Evolutionary conservation across 2,797 vertebrate genomes (phyloP).

Genomic region (Xiphorhynchus erythropygius): DNA sequence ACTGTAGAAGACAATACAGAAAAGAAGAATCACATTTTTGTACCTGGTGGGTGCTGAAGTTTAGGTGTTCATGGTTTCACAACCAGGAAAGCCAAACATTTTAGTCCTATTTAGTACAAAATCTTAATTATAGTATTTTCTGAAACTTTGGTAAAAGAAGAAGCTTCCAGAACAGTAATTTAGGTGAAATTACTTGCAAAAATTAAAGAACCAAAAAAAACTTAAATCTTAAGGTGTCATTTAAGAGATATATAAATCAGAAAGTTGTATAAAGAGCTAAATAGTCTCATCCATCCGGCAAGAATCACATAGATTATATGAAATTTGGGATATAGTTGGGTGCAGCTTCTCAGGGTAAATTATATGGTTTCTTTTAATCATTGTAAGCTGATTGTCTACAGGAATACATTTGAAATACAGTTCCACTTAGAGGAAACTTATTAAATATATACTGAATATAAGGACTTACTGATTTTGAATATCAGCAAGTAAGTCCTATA

Average conservation of each 20-base stretch:
- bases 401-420: not conserved
- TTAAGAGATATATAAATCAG: not conserved
- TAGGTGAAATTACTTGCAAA: not conserved
- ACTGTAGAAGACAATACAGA: not conserved
- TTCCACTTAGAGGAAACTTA: not conserved
- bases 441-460: not conserved
- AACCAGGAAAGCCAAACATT: not conserved
- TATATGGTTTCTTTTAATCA: not conserved
- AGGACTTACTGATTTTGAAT: not conserved
- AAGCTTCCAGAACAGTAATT: not conserved
- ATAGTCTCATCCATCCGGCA: not conserved
- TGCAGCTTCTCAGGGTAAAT: not conserved
- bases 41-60: not conserved
- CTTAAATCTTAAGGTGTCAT: not conserved
- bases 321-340: not conserved
- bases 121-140: not conserved
- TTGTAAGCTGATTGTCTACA: not conserved
- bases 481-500: not conserved
- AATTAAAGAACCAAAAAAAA: not conserved
- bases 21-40: not conserved
- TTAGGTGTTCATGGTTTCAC: not conserved
- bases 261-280: not conserved
- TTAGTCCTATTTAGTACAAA: not conserved
- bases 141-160: not conserved
- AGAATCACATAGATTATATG: not conserved